Conservation (phyloP, 2,797 vertebrate species). For the Lithobates pipiens region DNA sequence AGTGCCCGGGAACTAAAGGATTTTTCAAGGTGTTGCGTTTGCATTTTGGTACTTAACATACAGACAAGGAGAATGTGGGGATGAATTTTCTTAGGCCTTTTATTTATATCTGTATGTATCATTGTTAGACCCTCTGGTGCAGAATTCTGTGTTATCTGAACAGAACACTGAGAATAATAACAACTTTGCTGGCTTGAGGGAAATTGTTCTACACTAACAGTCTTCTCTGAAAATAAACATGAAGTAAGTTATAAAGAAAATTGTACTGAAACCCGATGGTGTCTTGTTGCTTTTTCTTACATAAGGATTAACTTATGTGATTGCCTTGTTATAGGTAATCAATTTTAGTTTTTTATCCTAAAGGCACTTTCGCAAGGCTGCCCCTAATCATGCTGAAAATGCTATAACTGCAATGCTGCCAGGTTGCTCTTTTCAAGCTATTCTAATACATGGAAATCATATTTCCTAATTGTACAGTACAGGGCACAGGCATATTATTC, state of each 20-base stretch:
- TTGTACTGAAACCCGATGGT: slow-evolving; percentile 20
- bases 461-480: too few species aligned
- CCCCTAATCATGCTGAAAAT: too few species aligned
- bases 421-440: too few species aligned
- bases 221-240: slow-evolving; percentile 33
- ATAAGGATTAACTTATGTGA: slow-evolving; percentile 28
- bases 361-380: too few species aligned
- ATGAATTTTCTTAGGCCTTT: slow-evolving; percentile 29
- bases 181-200: slow-evolving; percentile 29
- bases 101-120: slow-evolving; percentile 57
- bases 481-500: too few species aligned
- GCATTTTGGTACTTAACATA: slow-evolving; percentile 50
- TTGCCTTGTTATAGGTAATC: slow-evolving; percentile 3
- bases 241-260: slow-evolving; percentile 46
- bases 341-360: not conserved
- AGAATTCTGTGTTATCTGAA: slow-evolving; percentile 23
- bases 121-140: slow-evolving; percentile 24
- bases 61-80: not conserved
- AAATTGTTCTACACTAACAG: slow-evolving; percentile 28
- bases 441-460: too few species aligned
- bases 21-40: slow-evolving; percentile 44
- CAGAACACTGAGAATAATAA: slow-evolving; percentile 11
- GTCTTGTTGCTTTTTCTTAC: slow-evolving; percentile 45
- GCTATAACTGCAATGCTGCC: too few species aligned
- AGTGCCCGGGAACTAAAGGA: slow-evolving; percentile 12